Base-by-base conservation (phyloP, 2,888 invertebrate genomes). In the Orchesella flavescens region DNA sequence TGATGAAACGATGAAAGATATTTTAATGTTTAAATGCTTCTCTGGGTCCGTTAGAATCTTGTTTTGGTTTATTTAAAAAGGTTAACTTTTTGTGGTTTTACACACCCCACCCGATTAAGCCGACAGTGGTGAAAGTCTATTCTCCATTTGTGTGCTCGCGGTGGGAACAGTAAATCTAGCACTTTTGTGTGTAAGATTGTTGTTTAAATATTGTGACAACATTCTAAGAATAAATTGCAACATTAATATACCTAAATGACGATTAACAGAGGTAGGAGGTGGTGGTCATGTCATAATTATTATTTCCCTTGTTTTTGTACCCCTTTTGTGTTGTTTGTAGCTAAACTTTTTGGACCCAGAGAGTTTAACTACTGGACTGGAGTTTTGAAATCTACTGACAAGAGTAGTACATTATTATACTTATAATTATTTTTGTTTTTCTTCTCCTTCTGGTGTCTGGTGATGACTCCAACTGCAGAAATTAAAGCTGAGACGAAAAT, bases 401-500 rank as follows among this genome's bases (percentile, higher is more conserved):
- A 34, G 34, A 4, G 34, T 7, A 34, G n/a, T n/a, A n/a, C n/a
- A n/a, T n/a, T n/a, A n/a, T n/a, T 34, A 34, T 34, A 2, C 34
- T 34, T 34, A 34, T 34, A 34, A 34, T 34, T 34, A 4, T 34
- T 34, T 34, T 34, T 4, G 7, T 34, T 34, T 34, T 34, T 34
- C 34, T 34, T 34, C 34, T 34, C 34, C 34, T 34, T 34, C 34
- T 34, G 34, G 34, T 34, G 34, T 21, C 23, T 61, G 23, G 61
- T 61, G 44, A 80, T 84, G 72, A 76, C 78, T 2, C 44, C 76
- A 19, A 57, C 66, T 77, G 75, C 63, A 15, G 74, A 74, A 10
- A 68, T 83, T 21, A 85, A 85, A 73, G 71, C 63, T 34, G 82
- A 85, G 24, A 43, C 61, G 7, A 84, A 84, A 49, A 86, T 84